Evolutionary conservation across 1,140 invertebrate species (phyloP), one percentile per base, ranked within the genome.

Genomic region (Aphaenogaster rudis): DNA sequence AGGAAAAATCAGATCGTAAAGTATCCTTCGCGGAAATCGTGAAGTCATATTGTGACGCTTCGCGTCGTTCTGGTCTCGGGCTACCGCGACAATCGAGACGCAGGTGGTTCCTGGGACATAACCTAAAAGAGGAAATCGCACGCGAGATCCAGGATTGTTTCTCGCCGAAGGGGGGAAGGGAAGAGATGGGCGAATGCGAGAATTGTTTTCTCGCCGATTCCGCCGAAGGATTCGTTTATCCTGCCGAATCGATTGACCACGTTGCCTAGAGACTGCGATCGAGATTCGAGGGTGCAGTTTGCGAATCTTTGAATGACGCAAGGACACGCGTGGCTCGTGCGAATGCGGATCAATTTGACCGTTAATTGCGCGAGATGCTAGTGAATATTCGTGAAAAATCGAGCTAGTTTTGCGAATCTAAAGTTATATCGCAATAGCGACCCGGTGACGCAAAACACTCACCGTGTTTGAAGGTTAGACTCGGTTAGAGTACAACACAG

Each of bases 221-320:
- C 39, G 5, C 66, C 11, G 42, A 17, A 21, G 39, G 42, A 50
- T 50, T 84, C 28, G 54, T 48, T 72, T 76, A 84, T 63, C n/a
- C 39, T 4, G 15, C 17, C n/a, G 69, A 91, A 93, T 93, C 93
- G 86, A 94, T 94, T 64, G 82, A 86, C 87, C 90, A 90, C 93
- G 94, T 94, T 94, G 93, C 94, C 64, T 93, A 86, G 94, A 92
- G 87, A 94, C 94, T 92, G 59, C 80, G 91, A 88, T 91, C 91
- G 90, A 28, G 28, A 28, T 28, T 28, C 0, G 28, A 86, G 78
- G 54, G 28, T 61, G 42, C 50, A 52, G 86, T 84, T 87, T 63
- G 76, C 45, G n/a, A 28, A 59, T 74, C 36, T 48, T 1, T 4
- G 11, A 57, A 48, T 61, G n/a, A 84, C 69, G 15, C 45, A 21